Percentiles rank a stretch among this genome's conserved stretches.
These are phyloP conservation scores for Galendromus occidentalis DNA, from an alignment of 1,140 invertebrate genomes.

Conservation along the genomic window DNA sequence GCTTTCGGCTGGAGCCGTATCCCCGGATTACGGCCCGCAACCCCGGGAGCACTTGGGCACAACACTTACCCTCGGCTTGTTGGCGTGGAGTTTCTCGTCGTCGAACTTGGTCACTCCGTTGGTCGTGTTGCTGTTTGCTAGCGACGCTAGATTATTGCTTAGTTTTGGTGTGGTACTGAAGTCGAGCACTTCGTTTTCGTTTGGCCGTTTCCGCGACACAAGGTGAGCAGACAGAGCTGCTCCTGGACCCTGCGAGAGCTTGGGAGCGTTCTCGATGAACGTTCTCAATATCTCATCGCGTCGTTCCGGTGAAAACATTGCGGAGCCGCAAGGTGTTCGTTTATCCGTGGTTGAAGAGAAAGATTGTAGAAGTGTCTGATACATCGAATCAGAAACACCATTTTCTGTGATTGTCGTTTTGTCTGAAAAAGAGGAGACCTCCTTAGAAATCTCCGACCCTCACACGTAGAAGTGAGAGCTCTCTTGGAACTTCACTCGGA, in stretches of 20 bases:
- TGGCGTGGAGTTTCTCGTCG: slow-evolving; percentile 1
- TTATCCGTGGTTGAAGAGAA: not conserved
- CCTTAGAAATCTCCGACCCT: too few relatives aligned
- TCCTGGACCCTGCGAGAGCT: not conserved
- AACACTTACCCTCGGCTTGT: not conserved
- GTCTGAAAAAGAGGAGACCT: too few relatives aligned
- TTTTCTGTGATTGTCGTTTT: not conserved
- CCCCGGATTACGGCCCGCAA: not conserved
- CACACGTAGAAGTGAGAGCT: too few relatives aligned
- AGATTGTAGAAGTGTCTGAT: not conserved
- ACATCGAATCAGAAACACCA: not conserved
- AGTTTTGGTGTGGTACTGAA: not conserved
- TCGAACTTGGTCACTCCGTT: not conserved
- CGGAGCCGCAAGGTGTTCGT: not conserved
- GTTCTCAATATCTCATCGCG: slow-evolving; percentile 11
- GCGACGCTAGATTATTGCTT: not conserved
- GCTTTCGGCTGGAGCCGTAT: not conserved
- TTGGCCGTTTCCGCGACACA: not conserved
- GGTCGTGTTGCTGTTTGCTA: not conserved
- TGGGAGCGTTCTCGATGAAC: slow-evolving; percentile 12
- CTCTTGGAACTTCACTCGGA: too few relatives aligned
- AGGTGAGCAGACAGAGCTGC: not conserved
- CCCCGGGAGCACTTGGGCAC: not conserved
- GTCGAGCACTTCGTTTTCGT: not conserved
- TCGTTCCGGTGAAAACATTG: slow-evolving; percentile 3